Percentiles rank a stretch among this genome's conserved stretches.
Evolutionary conservation across 2,797 vertebrate species (phyloP).

Genomic region (Neosilurus mollespiculum): DNA sequence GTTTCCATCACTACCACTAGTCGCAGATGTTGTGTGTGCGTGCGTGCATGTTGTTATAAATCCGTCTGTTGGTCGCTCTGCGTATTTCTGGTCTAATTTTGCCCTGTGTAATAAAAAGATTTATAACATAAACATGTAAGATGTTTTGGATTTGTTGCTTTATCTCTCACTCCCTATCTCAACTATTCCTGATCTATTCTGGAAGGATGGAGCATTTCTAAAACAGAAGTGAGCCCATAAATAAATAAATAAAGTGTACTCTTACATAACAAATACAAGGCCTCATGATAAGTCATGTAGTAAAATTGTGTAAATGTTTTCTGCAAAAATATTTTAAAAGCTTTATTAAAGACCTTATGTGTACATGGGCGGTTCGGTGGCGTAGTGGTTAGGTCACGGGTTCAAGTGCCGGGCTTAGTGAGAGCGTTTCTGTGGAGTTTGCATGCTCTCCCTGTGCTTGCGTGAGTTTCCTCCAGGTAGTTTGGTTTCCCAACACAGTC

Average conservation of each 20-base stretch:
- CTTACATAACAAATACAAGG: not conserved
- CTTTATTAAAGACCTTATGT: not conserved
- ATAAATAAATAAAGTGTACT: not conserved
- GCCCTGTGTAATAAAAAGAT: not conserved
- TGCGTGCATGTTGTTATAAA: not conserved
- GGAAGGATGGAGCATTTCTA: not conserved
- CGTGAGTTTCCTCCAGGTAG: no score
- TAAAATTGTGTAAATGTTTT: constrained; percentile 3
- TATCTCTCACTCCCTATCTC: not conserved
- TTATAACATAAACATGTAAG: not conserved
- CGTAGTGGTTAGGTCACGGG: no score
- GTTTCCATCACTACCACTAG: constrained; percentile 8
- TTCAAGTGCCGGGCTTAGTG: no score
- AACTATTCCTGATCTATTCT: not conserved
- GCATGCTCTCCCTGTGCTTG: no score
- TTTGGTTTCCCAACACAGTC: no score
- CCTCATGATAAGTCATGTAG: not conserved
- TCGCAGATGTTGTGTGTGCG: not conserved
- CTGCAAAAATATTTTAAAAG: not conserved
- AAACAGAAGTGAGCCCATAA: not conserved
- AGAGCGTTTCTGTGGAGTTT: no score
- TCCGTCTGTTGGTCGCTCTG: not conserved
- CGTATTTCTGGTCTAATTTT: not conserved
- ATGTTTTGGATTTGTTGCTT: not conserved
- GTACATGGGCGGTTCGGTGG: no score